phyloP scores from a whole-genome alignment of 2,797 vertebrate genomes.

The Pipistrellus pipistrellus region DNA sequence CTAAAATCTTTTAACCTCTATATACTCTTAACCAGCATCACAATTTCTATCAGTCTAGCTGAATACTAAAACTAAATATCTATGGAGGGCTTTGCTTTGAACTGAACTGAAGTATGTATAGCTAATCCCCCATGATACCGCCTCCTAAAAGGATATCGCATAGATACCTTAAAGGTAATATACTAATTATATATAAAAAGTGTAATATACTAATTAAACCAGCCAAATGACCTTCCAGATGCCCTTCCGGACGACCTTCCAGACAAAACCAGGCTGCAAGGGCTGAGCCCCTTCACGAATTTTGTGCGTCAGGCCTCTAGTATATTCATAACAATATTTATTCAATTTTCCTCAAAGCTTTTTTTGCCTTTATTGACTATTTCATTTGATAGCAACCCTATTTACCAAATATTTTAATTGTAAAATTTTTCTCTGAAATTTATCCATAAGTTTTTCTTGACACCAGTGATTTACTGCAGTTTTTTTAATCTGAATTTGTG shows the following conservation, averaged over 20 bases:
- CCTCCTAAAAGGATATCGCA: neutral
- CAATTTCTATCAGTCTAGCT: neutral
- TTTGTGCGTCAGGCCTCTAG: too few species aligned
- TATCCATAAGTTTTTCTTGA: neutral
- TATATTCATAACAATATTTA: neutral
- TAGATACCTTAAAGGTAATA: neutral
- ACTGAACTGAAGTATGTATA: neutral
- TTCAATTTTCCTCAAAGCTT: neutral
- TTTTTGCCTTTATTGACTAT: neutral
- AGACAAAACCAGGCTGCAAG: too few species aligned
- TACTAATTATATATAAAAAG: too few species aligned
- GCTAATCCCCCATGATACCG: neutral
- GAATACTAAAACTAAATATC: neutral
- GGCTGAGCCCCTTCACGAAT: too few species aligned
- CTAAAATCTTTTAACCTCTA: neutral
- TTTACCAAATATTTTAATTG: neutral
- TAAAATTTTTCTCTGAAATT: neutral
- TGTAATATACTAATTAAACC: too few species aligned
- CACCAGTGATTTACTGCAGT: neutral
- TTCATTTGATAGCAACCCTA: neutral
- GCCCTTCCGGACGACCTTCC: too few species aligned
- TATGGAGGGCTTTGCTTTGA: neutral
- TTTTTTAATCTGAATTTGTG: neutral
- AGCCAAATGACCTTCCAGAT: too few species aligned
- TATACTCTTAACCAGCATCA: neutral